These are phyloP conservation scores for Rhagologus leucostigma DNA, from an alignment of 2,113 vertebrate genomes.

Conservation along the genomic window DNA sequence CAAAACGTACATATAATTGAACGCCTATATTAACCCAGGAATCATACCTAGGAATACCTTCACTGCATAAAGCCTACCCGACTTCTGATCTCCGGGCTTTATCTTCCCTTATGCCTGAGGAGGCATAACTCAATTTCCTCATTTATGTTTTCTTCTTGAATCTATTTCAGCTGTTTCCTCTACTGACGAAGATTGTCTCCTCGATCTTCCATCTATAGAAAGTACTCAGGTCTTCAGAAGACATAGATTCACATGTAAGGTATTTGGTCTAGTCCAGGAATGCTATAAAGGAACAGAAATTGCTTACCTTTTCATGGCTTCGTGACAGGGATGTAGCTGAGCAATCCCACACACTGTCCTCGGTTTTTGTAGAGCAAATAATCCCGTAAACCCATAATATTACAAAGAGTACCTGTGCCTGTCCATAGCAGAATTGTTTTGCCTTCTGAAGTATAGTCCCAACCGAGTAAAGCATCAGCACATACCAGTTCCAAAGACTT, in stretches of 20 bases:
- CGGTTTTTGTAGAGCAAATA: not conserved
- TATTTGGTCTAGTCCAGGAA: not conserved
- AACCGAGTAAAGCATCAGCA: not conserved
- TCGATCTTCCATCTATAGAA: not conserved
- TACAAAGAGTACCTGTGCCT: not conserved
- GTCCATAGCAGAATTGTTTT: not conserved
- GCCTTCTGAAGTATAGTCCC: not conserved
- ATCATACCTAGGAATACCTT: not conserved
- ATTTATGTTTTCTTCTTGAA: not conserved
- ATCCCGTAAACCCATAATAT: too few species aligned
- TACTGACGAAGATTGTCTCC: not conserved
- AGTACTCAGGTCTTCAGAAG: not conserved
- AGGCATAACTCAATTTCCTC: not conserved
- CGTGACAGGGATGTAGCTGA: not conserved
- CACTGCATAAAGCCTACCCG: rapidly evolving
- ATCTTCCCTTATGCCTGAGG: not conserved
- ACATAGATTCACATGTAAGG: not conserved
- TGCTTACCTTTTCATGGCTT: not conserved
- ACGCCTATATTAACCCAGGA: rapidly evolving
- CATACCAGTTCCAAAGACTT: not conserved
- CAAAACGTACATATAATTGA: not conserved
- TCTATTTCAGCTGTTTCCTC: not conserved
- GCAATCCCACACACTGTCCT: not conserved
- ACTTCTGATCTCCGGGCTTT: not conserved
- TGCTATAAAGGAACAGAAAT: not conserved